Evolutionary conservation across 2,888 invertebrate genomes (phyloP).

Genomic region (Cheilosia variabilis): DNA sequence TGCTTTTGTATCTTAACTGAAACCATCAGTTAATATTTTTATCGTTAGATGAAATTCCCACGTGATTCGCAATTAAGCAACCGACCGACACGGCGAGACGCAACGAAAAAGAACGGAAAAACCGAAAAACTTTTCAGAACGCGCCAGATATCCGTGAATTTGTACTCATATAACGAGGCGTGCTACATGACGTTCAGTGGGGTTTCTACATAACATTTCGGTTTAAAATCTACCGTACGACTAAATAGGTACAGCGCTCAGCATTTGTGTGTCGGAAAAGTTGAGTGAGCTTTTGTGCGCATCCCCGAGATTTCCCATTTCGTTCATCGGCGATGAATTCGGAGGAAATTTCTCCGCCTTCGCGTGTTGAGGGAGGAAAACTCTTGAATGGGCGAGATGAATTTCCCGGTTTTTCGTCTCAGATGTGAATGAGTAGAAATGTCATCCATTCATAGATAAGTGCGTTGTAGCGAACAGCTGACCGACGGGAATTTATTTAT

Average conservation of each 20-base stretch:
- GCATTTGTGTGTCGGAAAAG: conserved; percentile 63
- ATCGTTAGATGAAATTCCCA: background rate
- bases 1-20: conserved; percentile 16
- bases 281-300: conserved; percentile 57
- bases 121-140: conserved; percentile 9
- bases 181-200: conserved; percentile 20
- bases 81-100: conserved; percentile 2
- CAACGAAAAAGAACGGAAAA: background rate
- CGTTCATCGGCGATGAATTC: conserved; percentile 7
- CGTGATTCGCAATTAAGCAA: background rate
- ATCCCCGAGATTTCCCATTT: conserved; percentile 13
- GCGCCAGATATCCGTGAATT: conserved; percentile 61
- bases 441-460: conserved; percentile 4
- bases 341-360: conserved; percentile 3
- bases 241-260: conserved; percentile 61
- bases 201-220: conserved; percentile 51
- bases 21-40: background rate
- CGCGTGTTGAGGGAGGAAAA: background rate
- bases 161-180: background rate
- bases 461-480: conserved; percentile 25
- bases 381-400: background rate
- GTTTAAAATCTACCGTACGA: conserved; percentile 72
- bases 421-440: conserved; percentile 1
- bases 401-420: conserved; percentile 28
- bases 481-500: background rate